Conservation (phyloP, 2,888 invertebrate species). For the Stenodera caucasica region DNA sequence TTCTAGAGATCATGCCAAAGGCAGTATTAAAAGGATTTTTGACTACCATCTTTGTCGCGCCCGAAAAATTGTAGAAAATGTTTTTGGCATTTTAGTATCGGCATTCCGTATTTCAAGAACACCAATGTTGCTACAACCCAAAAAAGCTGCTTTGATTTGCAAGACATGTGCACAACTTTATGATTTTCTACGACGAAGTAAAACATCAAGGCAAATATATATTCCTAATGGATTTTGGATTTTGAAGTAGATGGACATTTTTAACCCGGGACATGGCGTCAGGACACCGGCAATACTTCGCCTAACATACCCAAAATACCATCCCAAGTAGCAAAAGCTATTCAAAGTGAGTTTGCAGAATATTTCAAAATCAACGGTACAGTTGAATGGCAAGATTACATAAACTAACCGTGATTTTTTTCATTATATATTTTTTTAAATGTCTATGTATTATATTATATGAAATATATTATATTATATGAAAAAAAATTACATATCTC, state of each 20-base stretch:
- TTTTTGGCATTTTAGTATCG: slow-evolving; percentile 30
- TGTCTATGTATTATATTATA: background rate
- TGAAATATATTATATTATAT: slow-evolving; percentile 12
- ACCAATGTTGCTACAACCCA: slow-evolving; percentile 38
- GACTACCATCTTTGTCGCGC: slow-evolving; percentile 28
- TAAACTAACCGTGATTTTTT: background rate
- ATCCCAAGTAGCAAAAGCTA: slow-evolving; percentile 27
- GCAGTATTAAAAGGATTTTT: slow-evolving; percentile 27
- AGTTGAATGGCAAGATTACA: slow-evolving; percentile 9
- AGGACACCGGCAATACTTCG: slow-evolving; percentile 24
- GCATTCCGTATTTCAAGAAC: slow-evolving; percentile 40
- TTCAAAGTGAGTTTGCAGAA: slow-evolving; percentile 34
- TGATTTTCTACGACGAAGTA: slow-evolving; percentile 36
- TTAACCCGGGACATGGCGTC: slow-evolving; percentile 17
- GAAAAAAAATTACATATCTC: slow-evolving; percentile 13
- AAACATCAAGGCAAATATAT: slow-evolving; percentile 34
- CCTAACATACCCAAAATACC: slow-evolving; percentile 22
- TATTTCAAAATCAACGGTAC: slow-evolving; percentile 27
- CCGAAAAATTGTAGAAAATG: slow-evolving; percentile 32
- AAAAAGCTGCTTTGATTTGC: slow-evolving; percentile 36
- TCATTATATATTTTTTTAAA: background rate
- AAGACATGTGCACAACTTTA: slow-evolving; percentile 45
- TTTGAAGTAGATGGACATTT: slow-evolving; percentile 21
- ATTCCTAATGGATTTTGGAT: slow-evolving; percentile 33
- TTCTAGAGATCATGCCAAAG: slow-evolving; percentile 23